A percentile compares a stretch with the other conserved stretches of the same genome.
These are phyloP conservation scores for Nipponacmea schrenckii DNA, from an alignment of 2,888 invertebrate genomes.

Conservation along the genomic window DNA sequence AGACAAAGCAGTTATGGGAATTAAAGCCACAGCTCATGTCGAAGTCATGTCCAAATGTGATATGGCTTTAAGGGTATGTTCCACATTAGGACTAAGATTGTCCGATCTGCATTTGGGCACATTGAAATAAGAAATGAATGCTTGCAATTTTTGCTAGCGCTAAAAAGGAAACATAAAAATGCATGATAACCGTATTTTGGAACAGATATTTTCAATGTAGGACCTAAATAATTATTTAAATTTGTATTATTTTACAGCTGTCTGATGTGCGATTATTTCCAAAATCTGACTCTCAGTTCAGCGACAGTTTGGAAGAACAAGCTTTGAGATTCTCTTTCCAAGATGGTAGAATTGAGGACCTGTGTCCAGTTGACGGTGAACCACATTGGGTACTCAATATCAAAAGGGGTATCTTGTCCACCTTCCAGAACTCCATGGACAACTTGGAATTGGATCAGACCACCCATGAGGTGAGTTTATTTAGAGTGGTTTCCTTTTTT, in stretches of 20 bases:
- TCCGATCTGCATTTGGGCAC: neutral
- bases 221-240: no score
- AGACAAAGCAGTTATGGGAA: slow-evolving; percentile 65
- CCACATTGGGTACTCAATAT: slow-evolving; percentile 85
- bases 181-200: no score
- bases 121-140: no score
- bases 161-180: no score
- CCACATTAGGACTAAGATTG: neutral
- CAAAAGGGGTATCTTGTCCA: slow-evolving; percentile 88
- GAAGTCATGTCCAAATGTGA: slow-evolving; percentile 69
- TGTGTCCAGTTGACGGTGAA: slow-evolving; percentile 85
- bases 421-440: slow-evolving; percentile 88
- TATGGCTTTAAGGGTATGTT: slow-evolving; percentile 66
- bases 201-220: no score
- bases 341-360: slow-evolving; percentile 80
- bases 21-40: slow-evolving; percentile 67
- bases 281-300: neutral
- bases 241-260: slow-evolving; percentile 28
- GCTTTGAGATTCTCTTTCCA: slow-evolving; percentile 81
- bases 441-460: slow-evolving; percentile 77
- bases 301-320: slow-evolving; percentile 76
- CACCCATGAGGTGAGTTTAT: slow-evolving; percentile 42
- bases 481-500: no score
- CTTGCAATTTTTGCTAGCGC: no score
- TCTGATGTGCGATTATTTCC: slow-evolving; percentile 34